phyloP scores from a whole-genome alignment of 2,797 vertebrate species.

The Meriones psammophilus region DNA sequence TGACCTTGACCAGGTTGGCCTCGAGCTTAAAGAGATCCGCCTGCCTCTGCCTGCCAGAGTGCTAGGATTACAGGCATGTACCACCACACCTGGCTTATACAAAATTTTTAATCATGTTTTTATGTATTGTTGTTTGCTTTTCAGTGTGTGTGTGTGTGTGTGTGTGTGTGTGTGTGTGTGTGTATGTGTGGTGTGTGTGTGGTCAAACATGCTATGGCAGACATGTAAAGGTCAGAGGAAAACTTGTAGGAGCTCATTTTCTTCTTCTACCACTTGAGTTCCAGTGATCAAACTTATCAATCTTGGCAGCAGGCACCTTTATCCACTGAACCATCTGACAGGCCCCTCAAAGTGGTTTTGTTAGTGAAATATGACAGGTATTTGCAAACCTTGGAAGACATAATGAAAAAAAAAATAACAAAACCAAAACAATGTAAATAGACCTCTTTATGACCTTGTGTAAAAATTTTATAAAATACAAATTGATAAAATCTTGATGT shows the following conservation, averaged over 20 bases:
- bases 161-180: no score
- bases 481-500: slow-evolving; percentile 4
- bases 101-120: no score
- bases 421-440: not conserved
- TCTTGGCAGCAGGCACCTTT: not conserved
- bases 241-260: not conserved
- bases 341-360: slow-evolving; percentile 8
- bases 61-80: no score
- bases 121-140: no score
- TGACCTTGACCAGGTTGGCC: no score
- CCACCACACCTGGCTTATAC: no score
- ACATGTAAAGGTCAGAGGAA: not conserved
- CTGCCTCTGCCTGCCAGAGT: no score
- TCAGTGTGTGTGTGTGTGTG: no score
- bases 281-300: not conserved
- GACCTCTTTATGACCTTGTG: slow-evolving; percentile 17
- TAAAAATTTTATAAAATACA: slow-evolving; percentile 41
- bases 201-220: not conserved
- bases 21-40: no score
- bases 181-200: not conserved
- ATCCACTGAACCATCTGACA: not conserved
- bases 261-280: not conserved
- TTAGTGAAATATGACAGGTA: slow-evolving; percentile 1
- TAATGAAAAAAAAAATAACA: not conserved
- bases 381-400: slow-evolving; percentile 44